A percentile compares a stretch with the other conserved stretches of the same genome.
Evolutionary conservation across 2,113 vertebrate species (phyloP).

Genomic region (Cervus canadensis): DNA sequence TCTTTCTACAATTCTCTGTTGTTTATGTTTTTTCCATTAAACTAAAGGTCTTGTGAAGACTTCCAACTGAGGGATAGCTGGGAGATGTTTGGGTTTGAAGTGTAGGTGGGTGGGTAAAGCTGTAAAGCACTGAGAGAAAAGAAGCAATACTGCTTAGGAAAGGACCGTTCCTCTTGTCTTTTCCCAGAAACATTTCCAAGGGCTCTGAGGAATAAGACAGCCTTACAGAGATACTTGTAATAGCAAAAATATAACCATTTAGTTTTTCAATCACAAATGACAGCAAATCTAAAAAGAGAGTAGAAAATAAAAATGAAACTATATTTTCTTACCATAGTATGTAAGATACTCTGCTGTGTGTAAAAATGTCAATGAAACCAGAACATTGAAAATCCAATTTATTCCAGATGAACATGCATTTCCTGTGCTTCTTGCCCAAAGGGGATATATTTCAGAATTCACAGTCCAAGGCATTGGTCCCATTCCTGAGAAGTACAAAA

Average conservation of each 20-base stretch:
- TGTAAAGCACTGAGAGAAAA: not conserved
- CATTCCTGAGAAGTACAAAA: slow-evolving; percentile 85
- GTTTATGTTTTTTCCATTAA: not conserved
- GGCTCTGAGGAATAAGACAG: not conserved
- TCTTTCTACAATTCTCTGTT: not conserved
- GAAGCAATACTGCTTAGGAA: not conserved
- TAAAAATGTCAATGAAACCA: slow-evolving; percentile 96
- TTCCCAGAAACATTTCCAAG: not conserved
- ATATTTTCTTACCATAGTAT: slow-evolving; percentile 90
- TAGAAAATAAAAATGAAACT: not conserved
- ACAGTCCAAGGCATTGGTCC: slow-evolving; percentile 99
- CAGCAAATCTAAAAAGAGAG: not conserved
- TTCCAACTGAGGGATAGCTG: not conserved
- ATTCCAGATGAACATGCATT: slow-evolving; percentile 95
- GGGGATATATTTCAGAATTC: slow-evolving; percentile 98
- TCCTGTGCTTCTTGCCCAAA: slow-evolving; percentile 98
- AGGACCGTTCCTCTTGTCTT: not conserved
- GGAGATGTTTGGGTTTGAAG: not conserved
- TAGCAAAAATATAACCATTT: not conserved
- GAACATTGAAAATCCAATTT: slow-evolving; percentile 97
- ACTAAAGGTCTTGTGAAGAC: not conserved
- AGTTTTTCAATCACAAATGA: not conserved
- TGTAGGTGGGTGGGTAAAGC: not conserved
- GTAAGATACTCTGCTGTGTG: slow-evolving; percentile 95
- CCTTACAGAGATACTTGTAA: not conserved